These are phyloP conservation scores for Brachionus asplanchnoidis DNA, from an alignment of 1,140 invertebrate species.

Conservation along the genomic window DNA sequence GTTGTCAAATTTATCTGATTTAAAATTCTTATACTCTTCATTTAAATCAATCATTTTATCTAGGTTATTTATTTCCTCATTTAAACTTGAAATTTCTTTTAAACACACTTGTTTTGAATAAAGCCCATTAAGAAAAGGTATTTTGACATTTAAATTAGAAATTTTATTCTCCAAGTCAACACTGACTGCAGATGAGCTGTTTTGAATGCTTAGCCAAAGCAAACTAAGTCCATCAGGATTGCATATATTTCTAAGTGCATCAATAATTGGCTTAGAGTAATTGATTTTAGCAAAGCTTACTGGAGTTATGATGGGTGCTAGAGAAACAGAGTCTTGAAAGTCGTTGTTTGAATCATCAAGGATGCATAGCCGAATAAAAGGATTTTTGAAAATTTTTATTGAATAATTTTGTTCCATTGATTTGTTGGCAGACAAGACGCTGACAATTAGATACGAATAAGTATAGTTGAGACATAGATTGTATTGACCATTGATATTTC, in stretches of 20 bases:
- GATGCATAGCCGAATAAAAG: background rate
- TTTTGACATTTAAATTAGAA: background rate
- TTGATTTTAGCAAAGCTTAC: background rate
- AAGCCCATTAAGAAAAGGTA: background rate
- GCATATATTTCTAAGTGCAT: background rate
- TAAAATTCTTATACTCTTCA: background rate
- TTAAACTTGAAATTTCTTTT: background rate
- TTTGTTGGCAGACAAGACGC: background rate
- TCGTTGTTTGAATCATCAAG: background rate
- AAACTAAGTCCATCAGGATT: background rate
- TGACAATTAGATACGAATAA: background rate
- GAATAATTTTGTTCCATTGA: background rate
- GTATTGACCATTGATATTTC: background rate
- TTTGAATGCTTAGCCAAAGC: background rate
- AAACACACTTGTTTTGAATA: background rate
- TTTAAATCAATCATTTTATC: background rate
- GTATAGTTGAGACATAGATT: background rate
- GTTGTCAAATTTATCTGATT: background rate
- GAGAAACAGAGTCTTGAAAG: background rate
- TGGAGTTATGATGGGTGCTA: background rate
- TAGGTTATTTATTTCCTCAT: background rate
- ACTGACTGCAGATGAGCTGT: background rate
- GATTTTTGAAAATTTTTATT: background rate
- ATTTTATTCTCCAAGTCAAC: background rate
- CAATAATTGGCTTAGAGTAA: background rate